Percentiles rank a stretch among this genome's conserved stretches.
Evolutionary conservation across 2,888 invertebrate species (phyloP).

Genomic region (Synanthedon tipuliformis): DNA sequence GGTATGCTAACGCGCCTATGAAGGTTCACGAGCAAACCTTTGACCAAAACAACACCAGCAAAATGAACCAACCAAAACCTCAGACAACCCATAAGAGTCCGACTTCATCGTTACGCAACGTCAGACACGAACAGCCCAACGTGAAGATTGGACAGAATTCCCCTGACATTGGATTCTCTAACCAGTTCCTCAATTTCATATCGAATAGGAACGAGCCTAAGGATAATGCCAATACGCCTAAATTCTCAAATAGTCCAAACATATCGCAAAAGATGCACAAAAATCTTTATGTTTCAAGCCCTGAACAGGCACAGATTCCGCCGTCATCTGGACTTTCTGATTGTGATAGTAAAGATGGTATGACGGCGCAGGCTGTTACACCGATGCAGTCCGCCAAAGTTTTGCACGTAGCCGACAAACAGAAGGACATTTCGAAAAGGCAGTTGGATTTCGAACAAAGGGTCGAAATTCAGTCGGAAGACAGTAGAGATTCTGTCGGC

Average conservation of each 20-base stretch:
- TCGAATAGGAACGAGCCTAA: conserved; percentile 65
- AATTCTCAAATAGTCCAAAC: conserved; percentile 62
- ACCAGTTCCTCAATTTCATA: conserved; percentile 61
- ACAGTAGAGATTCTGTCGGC: conserved; percentile 60
- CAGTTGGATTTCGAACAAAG: conserved; percentile 63
- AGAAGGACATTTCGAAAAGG: conserved; percentile 60
- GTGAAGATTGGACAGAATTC: conserved; percentile 48
- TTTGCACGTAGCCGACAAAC: conserved; percentile 43
- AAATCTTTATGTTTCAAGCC: conserved; percentile 63
- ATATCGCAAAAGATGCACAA: conserved; percentile 67
- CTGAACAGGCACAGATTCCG: conserved; percentile 63
- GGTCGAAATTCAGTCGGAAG: conserved; percentile 57
- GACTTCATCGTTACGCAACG: conserved; percentile 50
- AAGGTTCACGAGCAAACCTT: conserved; percentile 22
- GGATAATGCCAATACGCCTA: conserved; percentile 66
- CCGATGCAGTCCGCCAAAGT: conserved; percentile 60
- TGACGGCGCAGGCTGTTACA: conserved; percentile 53
- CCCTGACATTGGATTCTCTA: conserved; percentile 60
- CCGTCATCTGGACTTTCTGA: conserved; percentile 63
- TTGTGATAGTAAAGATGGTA: conserved; percentile 60
- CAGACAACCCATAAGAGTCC: conserved; percentile 39
- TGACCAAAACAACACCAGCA: conserved; percentile 29
- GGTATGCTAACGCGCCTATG: conserved; percentile 14
- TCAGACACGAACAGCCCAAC: conserved; percentile 58
- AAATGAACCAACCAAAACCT: conserved; percentile 31